phyloP scores from a whole-genome alignment of 2,113 vertebrate species.

The Sigmodon hispidus region DNA sequence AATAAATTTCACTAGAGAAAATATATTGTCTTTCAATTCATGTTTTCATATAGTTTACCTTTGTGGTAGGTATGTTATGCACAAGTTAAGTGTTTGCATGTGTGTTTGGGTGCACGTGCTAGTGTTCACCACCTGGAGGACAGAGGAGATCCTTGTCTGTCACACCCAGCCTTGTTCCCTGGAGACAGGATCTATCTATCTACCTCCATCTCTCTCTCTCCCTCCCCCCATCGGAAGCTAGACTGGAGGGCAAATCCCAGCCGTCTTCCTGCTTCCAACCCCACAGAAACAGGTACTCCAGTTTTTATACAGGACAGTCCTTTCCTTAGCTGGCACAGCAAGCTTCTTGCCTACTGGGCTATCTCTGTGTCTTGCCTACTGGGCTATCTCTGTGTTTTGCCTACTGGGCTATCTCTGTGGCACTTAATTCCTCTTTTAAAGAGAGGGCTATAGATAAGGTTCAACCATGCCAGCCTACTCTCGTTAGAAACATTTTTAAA shows the following conservation, averaged over 20 bases:
- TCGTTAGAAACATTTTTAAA: background rate
- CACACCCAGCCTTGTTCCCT: background rate
- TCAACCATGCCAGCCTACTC: background rate
- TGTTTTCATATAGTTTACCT: background rate
- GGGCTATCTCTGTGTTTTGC: background rate
- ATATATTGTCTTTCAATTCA: background rate
- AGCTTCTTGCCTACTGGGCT: background rate
- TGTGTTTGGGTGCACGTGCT: background rate
- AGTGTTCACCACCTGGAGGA: background rate
- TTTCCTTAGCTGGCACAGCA: too few relatives aligned
- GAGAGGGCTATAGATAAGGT: background rate
- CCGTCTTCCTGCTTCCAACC: background rate
- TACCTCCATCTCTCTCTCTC: too few relatives aligned
- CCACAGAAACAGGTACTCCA: background rate
- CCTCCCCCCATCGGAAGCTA: too few relatives aligned
- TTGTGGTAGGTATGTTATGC: background rate
- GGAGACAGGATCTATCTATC: background rate
- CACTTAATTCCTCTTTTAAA: background rate
- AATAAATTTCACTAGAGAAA: slow-evolving; percentile 27
- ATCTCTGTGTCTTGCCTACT: too few relatives aligned
- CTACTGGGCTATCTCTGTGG: background rate
- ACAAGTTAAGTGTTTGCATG: background rate
- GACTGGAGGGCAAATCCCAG: background rate
- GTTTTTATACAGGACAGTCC: too few relatives aligned
- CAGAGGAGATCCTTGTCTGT: background rate